Evolutionary conservation across 1,140 invertebrate genomes (phyloP).

Genomic region (Drosophila truncata): DNA sequence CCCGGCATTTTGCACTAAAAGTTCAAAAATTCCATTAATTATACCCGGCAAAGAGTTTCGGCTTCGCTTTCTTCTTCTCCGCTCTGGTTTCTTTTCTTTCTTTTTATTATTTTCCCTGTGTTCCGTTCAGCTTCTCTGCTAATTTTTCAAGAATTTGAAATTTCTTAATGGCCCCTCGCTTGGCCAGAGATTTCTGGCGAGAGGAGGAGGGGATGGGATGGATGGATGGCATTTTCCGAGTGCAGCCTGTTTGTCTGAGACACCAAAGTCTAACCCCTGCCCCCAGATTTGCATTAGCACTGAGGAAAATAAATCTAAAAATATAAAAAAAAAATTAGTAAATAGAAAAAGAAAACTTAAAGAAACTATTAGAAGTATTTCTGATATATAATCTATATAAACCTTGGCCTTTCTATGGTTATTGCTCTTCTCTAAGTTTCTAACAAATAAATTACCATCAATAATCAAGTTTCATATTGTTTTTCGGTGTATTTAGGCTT

Average conservation of each 20-base stretch:
- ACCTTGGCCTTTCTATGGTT: background rate
- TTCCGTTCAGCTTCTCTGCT: conserved; percentile 38
- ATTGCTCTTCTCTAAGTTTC: background rate
- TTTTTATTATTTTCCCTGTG: conserved; percentile 3
- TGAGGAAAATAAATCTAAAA: background rate
- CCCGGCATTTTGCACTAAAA: conserved; percentile 62
- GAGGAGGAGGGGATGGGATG: background rate
- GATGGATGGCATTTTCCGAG: background rate
- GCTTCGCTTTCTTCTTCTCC: conserved; percentile 30
- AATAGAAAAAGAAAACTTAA: too few species aligned
- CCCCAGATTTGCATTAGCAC: background rate
- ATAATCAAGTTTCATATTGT: background rate
- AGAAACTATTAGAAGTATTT: background rate
- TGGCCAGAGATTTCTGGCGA: conserved; percentile 12
- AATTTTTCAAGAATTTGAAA: conserved; percentile 63
- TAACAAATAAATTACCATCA: background rate
- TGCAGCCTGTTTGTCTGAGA: conserved; percentile 26
- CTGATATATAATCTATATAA: background rate
- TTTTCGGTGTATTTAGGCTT: conserved; percentile 23
- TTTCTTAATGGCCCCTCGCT: conserved; percentile 45
- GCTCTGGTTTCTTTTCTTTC: background rate
- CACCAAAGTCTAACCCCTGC: conserved; percentile 10
- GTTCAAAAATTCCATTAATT: conserved; percentile 80
- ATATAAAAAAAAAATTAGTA: background rate
- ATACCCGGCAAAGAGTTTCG: conserved; percentile 52